These are phyloP conservation scores for Aptenodytes forsteri DNA, from an alignment of 2,113 vertebrate genomes.

Conservation along the genomic window DNA sequence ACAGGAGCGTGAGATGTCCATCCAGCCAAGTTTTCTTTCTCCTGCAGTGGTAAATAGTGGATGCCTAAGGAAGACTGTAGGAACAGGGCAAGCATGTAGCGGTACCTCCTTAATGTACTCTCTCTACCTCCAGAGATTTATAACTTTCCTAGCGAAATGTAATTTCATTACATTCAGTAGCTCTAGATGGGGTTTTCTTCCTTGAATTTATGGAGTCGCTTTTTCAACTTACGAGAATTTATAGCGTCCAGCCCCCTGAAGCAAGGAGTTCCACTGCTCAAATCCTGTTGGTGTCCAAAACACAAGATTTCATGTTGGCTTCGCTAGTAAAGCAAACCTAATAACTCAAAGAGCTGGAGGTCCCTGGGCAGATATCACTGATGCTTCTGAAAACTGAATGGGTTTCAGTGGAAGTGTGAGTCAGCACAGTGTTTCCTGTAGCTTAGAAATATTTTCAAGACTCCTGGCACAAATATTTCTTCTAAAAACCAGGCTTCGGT, in stretches of 20 bases:
- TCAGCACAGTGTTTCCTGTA: conserved; percentile 3
- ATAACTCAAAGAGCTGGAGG: background rate
- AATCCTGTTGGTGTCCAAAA: background rate
- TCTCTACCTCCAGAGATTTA: background rate
- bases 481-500: background rate
- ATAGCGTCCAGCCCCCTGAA: background rate
- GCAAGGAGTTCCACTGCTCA: background rate
- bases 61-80: background rate
- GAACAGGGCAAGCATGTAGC: background rate
- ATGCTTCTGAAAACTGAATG: conserved; percentile 22
- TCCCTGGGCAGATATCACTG: background rate
- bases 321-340: background rate
- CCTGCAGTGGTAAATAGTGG: background rate
- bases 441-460: conserved; percentile 13
- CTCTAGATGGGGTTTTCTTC: background rate
- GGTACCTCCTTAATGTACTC: background rate
- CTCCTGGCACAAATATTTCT: conserved; percentile 11
- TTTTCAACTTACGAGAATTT: background rate
- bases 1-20: background rate
- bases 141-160: background rate
- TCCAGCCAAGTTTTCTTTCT: background rate
- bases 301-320: background rate
- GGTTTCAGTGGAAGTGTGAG: background rate
- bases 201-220: background rate
- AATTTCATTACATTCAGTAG: background rate